Conservation (phyloP, 2,797 vertebrate species). For the Eospalax fontanierii region DNA sequence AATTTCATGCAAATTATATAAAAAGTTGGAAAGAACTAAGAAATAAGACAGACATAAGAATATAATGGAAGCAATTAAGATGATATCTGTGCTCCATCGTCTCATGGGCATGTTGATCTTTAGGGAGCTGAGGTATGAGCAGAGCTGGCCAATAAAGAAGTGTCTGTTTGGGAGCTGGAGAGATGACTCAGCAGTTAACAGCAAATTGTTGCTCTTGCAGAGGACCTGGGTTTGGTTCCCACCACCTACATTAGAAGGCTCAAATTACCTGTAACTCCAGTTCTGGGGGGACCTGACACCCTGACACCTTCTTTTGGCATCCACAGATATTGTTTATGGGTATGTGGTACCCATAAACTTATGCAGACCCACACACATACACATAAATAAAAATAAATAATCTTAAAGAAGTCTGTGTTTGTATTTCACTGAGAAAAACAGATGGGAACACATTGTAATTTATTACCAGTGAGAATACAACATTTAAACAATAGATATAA, state of each 20-base stretch:
- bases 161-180: not conserved
- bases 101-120: not conserved
- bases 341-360: not conserved
- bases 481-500: not conserved
- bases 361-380: too few species aligned
- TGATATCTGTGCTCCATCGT: not conserved
- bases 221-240: not conserved
- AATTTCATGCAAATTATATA: not conserved
- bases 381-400: not conserved
- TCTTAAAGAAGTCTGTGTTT: not conserved
- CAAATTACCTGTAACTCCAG: not conserved
- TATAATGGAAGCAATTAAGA: constrained; percentile 37
- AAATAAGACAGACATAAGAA: not conserved
- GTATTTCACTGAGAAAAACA: not conserved
- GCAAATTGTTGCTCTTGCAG: too few species aligned
- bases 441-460: not conserved
- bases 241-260: not conserved
- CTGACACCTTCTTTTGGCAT: not conserved
- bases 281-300: not conserved
- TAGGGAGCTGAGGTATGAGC: fast-evolving
- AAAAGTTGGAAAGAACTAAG: not conserved
- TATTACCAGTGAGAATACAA: not conserved
- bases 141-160: not conserved
- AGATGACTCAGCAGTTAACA: not conserved
- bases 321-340: not conserved